Percentiles rank a stretch among this genome's conserved stretches.
Evolutionary conservation across 2,797 vertebrate species (phyloP).

Genomic region (Hypotaenidia philippensis): DNA sequence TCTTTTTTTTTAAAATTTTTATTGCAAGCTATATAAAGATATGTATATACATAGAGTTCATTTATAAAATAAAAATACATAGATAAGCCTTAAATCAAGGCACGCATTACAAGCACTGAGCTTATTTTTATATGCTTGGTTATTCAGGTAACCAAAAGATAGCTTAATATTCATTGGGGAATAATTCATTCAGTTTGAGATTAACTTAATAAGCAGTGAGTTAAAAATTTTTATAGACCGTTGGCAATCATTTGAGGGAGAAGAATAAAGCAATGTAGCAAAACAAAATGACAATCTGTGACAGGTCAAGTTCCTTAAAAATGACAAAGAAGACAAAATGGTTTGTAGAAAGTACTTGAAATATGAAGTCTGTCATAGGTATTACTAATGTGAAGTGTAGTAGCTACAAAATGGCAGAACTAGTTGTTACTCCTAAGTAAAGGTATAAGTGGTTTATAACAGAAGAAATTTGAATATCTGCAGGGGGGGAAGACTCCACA

Average conservation of each 20-base stretch:
- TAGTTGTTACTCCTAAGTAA: not conserved
- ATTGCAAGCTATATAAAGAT: not conserved
- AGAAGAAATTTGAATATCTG: not conserved
- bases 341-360: not conserved
- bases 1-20: not conserved
- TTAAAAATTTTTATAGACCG: not conserved
- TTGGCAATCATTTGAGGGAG: not conserved
- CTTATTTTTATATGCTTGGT: not conserved
- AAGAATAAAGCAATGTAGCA: not conserved
- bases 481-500: not conserved
- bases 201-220: not conserved
- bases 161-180: not conserved
- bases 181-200: not conserved
- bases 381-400: not conserved
- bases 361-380: not conserved
- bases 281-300: not conserved
- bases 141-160: not conserved
- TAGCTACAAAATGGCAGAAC: not conserved
- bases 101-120: not conserved
- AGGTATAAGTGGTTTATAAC: not conserved
- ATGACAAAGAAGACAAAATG: not conserved
- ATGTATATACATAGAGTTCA: rapidly evolving
- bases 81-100: not conserved
- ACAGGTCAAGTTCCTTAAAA: not conserved
- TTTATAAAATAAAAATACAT: not conserved